These are phyloP conservation scores for Osmoderma eremita DNA, from an alignment of 2,888 invertebrate species.

Conservation along the genomic window DNA sequence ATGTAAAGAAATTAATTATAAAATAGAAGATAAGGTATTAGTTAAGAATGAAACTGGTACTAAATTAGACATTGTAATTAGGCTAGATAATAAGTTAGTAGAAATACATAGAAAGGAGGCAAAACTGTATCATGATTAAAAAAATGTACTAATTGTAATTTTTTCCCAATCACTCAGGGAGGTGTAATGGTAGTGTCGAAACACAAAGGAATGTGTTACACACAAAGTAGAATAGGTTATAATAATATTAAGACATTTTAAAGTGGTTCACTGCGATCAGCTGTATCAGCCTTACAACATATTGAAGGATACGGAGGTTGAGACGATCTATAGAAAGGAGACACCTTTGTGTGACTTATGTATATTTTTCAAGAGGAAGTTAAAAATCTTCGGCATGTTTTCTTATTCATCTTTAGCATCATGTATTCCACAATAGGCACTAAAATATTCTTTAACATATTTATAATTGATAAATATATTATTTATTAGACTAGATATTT, in stretches of 20 bases:
- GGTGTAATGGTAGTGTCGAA: slow-evolving; percentile 12
- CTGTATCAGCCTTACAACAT: no score
- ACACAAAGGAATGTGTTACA: no score
- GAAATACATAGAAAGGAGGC: background rate
- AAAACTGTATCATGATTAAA: slow-evolving; percentile 6
- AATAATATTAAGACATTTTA: no score
- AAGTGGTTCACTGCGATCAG: no score
- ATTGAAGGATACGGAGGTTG: no score
- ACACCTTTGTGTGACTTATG: no score
- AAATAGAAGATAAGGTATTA: slow-evolving; percentile 1
- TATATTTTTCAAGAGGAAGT: no score
- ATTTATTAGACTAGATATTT: slow-evolving; percentile 9
- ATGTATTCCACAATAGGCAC: background rate
- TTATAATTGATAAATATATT: background rate
- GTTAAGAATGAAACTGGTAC: slow-evolving; percentile 10
- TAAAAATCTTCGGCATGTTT: background rate
- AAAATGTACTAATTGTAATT: background rate
- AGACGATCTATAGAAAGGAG: no score
- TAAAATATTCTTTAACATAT: background rate
- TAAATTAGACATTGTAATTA: slow-evolving; percentile 11
- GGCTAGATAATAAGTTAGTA: slow-evolving; percentile 1
- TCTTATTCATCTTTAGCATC: background rate
- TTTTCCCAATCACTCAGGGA: background rate
- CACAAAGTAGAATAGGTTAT: no score
- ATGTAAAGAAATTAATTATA: background rate